Conservation (phyloP, 1,140 invertebrate genomes). For the Ips typographus region DNA sequence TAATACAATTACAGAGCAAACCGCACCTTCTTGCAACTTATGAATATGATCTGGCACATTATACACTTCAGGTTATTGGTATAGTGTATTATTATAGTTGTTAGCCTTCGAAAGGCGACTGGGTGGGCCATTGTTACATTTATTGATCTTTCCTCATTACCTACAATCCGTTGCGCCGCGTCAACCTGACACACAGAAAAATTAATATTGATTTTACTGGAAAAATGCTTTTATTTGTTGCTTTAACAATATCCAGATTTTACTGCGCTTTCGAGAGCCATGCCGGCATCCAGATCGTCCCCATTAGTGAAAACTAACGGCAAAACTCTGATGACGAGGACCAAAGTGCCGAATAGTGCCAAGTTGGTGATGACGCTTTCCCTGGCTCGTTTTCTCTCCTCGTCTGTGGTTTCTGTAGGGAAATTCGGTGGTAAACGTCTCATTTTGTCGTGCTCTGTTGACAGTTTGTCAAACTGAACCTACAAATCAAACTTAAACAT, state of each 20-base stretch:
- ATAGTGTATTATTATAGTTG: constrained; percentile 1
- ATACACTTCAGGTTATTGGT: background rate
- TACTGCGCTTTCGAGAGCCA: background rate
- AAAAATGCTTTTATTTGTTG: background rate
- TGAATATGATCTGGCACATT: constrained; percentile 15
- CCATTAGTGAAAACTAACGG: constrained; percentile 9
- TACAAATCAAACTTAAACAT: too few species aligned
- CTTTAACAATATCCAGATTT: constrained; percentile 7
- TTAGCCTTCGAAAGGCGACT: constrained; percentile 16
- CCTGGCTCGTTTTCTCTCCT: constrained; percentile 20
- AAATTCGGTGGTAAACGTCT: constrained; percentile 22
- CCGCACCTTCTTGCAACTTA: constrained; percentile 16
- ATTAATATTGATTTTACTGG: background rate
- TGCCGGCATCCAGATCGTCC: constrained; percentile 6
- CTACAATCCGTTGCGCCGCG: background rate
- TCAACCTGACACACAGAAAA: background rate
- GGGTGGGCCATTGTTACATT: constrained; percentile 24
- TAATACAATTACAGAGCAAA: background rate
- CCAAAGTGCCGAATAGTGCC: constrained; percentile 18
- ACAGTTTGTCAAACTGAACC: too few species aligned
- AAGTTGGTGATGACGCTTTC: constrained; percentile 16
- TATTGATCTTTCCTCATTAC: constrained; percentile 24
- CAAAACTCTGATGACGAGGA: constrained; percentile 20
- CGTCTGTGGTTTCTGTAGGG: constrained; percentile 18
- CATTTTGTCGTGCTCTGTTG: constrained; percentile 5